phyloP scores from a whole-genome alignment of 2,797 vertebrate species.

The Galagoides demidoff region DNA sequence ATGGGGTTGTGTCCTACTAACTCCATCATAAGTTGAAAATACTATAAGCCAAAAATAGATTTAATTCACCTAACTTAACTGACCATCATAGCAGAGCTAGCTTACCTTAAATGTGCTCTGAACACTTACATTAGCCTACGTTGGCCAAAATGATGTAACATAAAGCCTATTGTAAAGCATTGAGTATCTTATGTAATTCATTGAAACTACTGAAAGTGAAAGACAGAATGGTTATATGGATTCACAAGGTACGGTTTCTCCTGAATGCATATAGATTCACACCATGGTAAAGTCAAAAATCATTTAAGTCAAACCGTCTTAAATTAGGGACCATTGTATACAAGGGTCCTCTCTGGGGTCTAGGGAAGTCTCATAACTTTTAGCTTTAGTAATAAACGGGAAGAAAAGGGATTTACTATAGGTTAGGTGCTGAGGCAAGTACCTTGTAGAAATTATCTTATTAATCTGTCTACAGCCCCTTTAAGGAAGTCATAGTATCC shows the following conservation, averaged over 20 bases:
- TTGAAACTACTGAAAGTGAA: neutral
- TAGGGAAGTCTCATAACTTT: neutral
- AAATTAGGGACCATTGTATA: neutral
- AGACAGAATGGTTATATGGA: neutral
- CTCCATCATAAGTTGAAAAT: neutral
- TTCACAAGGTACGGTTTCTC: neutral
- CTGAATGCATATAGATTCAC: neutral
- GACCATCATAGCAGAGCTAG: neutral
- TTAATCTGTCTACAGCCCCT: neutral
- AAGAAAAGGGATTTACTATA: slow-evolving; percentile 23
- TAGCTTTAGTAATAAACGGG: neutral
- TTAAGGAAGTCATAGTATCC: neutral
- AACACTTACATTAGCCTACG: neutral
- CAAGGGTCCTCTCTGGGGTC: neutral
- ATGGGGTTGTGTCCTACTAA: neutral
- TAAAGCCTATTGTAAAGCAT: neutral
- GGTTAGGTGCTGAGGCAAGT: neutral
- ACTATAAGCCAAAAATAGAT: neutral
- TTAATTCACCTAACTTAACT: neutral
- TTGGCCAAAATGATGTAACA: neutral
- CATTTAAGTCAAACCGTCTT: neutral
- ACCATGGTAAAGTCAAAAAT: neutral
- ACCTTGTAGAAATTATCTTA: slow-evolving; percentile 36
- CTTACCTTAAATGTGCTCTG: neutral
- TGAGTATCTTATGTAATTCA: neutral